Percentiles rank a stretch among this genome's conserved stretches.
Evolutionary conservation across 2,888 invertebrate species (phyloP).

Genomic region (Drosophila anomalata): DNA sequence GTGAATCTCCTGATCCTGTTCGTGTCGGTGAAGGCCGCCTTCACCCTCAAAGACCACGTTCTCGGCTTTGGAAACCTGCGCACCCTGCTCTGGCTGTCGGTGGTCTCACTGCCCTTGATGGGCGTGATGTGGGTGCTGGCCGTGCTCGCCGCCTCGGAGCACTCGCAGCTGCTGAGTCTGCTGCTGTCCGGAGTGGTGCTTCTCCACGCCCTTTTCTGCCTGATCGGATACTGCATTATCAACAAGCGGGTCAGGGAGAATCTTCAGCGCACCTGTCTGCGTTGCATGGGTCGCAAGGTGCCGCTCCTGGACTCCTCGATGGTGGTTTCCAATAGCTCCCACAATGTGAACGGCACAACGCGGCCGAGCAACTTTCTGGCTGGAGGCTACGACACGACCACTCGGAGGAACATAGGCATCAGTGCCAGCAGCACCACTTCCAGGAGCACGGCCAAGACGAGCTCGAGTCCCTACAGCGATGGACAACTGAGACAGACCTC

Average conservation of each 20-base stretch:
- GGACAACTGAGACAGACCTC: conserved; percentile 92
- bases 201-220: conserved; percentile 92
- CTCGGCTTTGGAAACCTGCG: conserved; percentile 93
- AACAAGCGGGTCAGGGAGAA: conserved; percentile 93
- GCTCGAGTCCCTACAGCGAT: conserved; percentile 96
- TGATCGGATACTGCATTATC: conserved; percentile 94
- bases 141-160: conserved; percentile 90
- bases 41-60: conserved; percentile 94
- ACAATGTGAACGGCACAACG: conserved; percentile 87
- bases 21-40: conserved; percentile 94
- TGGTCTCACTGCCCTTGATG: conserved; percentile 92
- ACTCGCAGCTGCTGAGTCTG: conserved; percentile 89
- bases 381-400: conserved; percentile 85
- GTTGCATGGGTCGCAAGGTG: conserved; percentile 92
- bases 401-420: conserved; percentile 92
- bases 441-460: conserved; percentile 96
- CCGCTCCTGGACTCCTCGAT: conserved; percentile 91
- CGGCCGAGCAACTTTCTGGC: conserved; percentile 82
- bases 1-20: conserved; percentile 92
- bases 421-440: conserved; percentile 98
- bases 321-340: conserved; percentile 90
- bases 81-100: conserved; percentile 94
- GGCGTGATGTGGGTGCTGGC: conserved; percentile 94
- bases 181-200: conserved; percentile 91
- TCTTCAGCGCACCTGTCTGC: conserved; percentile 85